Conservation (phyloP, 2,113 vertebrate species). For the Beaufortia kweichowensis region DNA sequence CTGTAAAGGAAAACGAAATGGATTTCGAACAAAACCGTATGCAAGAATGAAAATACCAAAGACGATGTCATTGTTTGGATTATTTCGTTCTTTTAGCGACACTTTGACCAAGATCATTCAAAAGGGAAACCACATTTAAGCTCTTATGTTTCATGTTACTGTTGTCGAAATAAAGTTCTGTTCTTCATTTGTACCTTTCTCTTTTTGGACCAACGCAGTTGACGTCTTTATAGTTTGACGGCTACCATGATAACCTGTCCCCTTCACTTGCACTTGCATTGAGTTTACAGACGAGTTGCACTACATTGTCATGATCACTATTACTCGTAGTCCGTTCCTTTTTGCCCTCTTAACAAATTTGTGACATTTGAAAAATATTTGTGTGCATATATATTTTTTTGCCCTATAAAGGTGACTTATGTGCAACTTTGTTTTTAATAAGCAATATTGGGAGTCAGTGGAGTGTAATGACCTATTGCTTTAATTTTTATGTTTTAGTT, state of each 20-base stretch:
- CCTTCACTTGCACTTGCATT: constrained; percentile 34
- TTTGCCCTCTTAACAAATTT: background rate
- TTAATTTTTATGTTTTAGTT: background rate
- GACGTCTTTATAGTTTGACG: background rate
- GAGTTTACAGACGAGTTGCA: constrained; percentile 49
- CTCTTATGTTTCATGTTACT: background rate
- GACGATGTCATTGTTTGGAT: constrained; percentile 14
- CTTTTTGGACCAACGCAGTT: constrained; percentile 27
- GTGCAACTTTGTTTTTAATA: background rate
- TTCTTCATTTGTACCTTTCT: background rate
- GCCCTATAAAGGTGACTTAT: background rate
- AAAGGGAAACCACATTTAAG: constrained; percentile 17
- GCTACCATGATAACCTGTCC: background rate
- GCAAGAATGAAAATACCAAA: constrained; percentile 54
- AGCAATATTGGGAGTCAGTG: constrained; percentile 14
- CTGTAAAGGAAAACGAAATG: constrained; percentile 49
- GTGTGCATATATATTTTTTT: background rate
- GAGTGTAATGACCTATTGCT: background rate
- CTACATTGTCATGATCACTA: constrained; percentile 29
- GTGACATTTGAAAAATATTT: background rate
- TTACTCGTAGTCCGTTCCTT: background rate
- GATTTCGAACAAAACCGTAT: constrained; percentile 2
- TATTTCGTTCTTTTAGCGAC: background rate
- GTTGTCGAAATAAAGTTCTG: background rate
- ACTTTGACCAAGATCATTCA: constrained; percentile 18